Evolutionary conservation across 2,113 vertebrate species (phyloP).

Genomic region (Ardeotis arabs): DNA sequence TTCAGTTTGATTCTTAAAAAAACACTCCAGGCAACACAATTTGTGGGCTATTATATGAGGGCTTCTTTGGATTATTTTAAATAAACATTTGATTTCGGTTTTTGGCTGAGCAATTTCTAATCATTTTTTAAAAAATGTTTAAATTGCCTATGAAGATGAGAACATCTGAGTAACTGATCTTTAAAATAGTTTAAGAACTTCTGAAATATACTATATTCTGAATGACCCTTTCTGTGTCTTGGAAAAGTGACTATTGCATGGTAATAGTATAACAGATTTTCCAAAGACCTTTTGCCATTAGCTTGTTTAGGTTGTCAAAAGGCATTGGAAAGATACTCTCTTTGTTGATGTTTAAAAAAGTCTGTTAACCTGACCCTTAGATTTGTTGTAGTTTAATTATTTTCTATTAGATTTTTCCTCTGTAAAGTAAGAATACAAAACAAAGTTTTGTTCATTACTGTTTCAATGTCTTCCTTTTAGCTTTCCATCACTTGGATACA

Average conservation of each 20-base stretch:
- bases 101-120: not conserved
- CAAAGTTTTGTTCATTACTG: conserved; percentile 14
- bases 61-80: not conserved
- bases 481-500: conserved; percentile 86
- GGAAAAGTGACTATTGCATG: not conserved
- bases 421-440: not conserved
- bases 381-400: not conserved
- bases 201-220: not conserved
- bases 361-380: not conserved
- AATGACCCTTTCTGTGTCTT: not conserved
- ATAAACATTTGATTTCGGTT: not conserved
- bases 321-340: not conserved
- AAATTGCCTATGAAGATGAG: not conserved
- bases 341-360: not conserved
- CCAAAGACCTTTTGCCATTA: not conserved
- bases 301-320: not conserved
- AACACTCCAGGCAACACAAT: not conserved
- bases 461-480: conserved; percentile 77
- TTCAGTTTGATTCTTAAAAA: not conserved
- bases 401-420: not conserved
- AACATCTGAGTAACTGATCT: not conserved
- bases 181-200: not conserved
- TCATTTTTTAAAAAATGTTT: not conserved
- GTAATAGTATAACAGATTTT: not conserved
- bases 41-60: not conserved